These are phyloP conservation scores for Hydrolagus colliei DNA, from an alignment of 2,797 vertebrate genomes.

Conservation along the genomic window DNA sequence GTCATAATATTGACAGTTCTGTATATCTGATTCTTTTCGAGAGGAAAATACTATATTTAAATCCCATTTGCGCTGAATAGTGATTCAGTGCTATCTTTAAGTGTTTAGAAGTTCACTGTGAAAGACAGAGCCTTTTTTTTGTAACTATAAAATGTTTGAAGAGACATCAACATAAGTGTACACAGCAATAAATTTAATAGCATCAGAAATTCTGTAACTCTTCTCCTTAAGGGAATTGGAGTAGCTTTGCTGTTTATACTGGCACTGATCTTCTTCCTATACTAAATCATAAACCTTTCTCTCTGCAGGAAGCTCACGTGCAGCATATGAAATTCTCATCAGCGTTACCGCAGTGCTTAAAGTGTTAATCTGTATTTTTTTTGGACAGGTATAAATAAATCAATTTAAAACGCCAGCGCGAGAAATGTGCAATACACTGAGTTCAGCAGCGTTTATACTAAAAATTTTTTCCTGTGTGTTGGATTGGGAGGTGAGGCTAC, in stretches of 20 bases:
- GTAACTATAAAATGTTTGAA: constrained; percentile 17
- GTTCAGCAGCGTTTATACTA: background rate
- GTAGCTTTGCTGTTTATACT: background rate
- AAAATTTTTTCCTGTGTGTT: background rate
- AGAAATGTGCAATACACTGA: constrained; percentile 5
- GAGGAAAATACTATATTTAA: too few relatives aligned
- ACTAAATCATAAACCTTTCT: constrained; percentile 22
- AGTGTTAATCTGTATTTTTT: constrained; percentile 16
- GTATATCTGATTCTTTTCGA: too few relatives aligned
- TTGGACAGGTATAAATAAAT: background rate
- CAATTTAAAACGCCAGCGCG: background rate
- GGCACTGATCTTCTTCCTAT: background rate
- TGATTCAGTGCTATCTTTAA: too few relatives aligned
- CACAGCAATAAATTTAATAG: constrained; percentile 8
- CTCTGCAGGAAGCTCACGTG: background rate
- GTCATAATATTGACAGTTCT: too few relatives aligned
- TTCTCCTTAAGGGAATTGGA: constrained; percentile 19
- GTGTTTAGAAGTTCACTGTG: too few relatives aligned
- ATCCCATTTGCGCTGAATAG: too few relatives aligned
- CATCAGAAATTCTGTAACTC: constrained; percentile 19
- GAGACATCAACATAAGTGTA: background rate
- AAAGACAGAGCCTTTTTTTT: background rate
- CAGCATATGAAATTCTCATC: constrained; percentile 20
- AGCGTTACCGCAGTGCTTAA: constrained; percentile 19
- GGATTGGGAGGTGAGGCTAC: background rate